Percentiles rank a stretch among this genome's conserved stretches.
Evolutionary conservation across 1,140 invertebrate species (phyloP).

Genomic region (Tenebrio molitor): DNA sequence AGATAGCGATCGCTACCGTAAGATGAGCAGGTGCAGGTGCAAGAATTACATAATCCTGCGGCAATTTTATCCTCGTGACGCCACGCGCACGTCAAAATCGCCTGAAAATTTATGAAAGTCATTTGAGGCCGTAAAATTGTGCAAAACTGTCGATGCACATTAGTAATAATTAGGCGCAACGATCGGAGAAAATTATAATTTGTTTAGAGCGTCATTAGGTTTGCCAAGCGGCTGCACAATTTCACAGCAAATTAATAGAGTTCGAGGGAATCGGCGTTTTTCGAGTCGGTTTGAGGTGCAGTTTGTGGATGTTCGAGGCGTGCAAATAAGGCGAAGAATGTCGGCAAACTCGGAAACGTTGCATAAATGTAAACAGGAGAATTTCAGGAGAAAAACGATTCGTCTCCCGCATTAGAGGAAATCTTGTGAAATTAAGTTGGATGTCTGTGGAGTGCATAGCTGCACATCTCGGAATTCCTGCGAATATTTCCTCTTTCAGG

Average conservation of each 20-base stretch:
- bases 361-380: constrained; percentile 17
- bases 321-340: constrained; percentile 34
- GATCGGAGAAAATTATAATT: constrained; percentile 8
- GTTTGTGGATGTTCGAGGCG: constrained; percentile 27
- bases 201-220: constrained; percentile 3
- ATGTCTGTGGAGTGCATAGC: background rate
- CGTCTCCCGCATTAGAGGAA: background rate
- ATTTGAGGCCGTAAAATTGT: constrained; percentile 6
- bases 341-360: constrained; percentile 36
- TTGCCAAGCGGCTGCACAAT: background rate
- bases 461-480: constrained; percentile 1
- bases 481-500: background rate
- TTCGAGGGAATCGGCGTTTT: background rate
- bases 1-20: constrained; percentile 12
- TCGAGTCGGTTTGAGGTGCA: background rate
- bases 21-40: constrained; percentile 23
- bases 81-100: no score
- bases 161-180: constrained; percentile 8
- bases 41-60: constrained; percentile 10
- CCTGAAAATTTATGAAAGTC: constrained; percentile 13
- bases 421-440: constrained; percentile 4
- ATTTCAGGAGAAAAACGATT: background rate
- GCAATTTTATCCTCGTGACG: background rate
- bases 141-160: background rate
- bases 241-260: background rate